Base-by-base conservation (phyloP, 2,113 vertebrate species). In the Acrocephalus arundinaceus region DNA sequence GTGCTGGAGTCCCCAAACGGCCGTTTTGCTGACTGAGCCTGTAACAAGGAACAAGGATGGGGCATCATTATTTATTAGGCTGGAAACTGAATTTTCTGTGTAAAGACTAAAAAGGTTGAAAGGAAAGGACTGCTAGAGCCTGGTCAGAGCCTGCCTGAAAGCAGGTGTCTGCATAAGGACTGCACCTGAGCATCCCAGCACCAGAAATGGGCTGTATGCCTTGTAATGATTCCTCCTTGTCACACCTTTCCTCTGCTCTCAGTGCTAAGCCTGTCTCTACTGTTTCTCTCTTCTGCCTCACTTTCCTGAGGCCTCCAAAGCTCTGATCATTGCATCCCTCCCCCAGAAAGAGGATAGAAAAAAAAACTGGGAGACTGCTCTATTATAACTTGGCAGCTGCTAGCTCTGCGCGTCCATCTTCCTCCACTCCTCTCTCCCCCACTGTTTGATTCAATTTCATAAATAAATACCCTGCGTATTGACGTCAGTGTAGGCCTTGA, bases 381-480 rank as follows among this genome's bases (percentile, higher is more conserved):
- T 81, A 4, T 96, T 85, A 41, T 67, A 87, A 87, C 54, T 89
- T 91, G 90, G 92, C 94, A 96, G 90, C 90, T 81, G 80, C 80
- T 54, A 20, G 73, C 62, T 85, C 66, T 62, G 66, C 0, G 2
- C 15, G 19, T 87, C 96, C 96, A 92, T 96, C 90, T 96, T 96
- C 90, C 88, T 94, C 76, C 19, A 11, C 90, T 95, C 90, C 87
- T 93, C 77, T 95, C 94, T 96, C 95, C 96, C 95, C 92, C 96
- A 96, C 96, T 96, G 94, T 84, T 97, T 95, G 95, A 90, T 94
- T 96, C 41, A 0, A 96, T 92, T 97, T 94, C 92, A 96, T 94
- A 97, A 96, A 95, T 96, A 96, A 97, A 96, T 96, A 94, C 92
- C 83, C 96, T 27, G 70, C n/a, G 6, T 94, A 93, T 91, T 97